Conservation (phyloP, 2,888 invertebrate species). For the Flexamia atlantica region DNA sequence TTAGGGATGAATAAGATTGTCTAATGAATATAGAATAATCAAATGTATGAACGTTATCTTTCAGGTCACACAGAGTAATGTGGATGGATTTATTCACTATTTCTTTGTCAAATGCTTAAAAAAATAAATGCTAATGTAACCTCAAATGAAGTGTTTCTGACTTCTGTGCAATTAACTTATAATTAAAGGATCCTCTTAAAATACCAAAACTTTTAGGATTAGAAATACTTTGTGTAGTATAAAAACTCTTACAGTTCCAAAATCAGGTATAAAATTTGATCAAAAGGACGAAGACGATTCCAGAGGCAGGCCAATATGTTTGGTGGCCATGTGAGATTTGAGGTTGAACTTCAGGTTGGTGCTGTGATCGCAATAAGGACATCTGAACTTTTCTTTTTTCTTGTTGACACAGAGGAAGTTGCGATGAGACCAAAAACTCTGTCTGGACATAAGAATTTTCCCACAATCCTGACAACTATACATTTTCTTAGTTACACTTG, state of each 20-base stretch:
- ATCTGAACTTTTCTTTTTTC: conserved; percentile 43
- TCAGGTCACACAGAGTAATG: too few species aligned
- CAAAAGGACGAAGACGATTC: not conserved
- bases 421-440: conserved; percentile 48
- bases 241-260: not conserved
- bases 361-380: conserved; percentile 26
- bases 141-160: too few species aligned
- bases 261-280: not conserved
- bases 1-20: too few species aligned
- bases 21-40: too few species aligned
- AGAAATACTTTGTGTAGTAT: too few species aligned
- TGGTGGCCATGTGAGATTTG: conserved; percentile 1
- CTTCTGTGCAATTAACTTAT: too few species aligned
- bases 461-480: conserved; percentile 31
- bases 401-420: conserved; percentile 49
- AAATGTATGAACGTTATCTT: too few species aligned
- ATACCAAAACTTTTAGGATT: too few species aligned
- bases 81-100: too few species aligned
- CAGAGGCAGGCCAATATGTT: not conserved
- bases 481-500: not conserved
- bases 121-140: too few species aligned
- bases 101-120: too few species aligned
- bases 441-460: conserved; percentile 23
- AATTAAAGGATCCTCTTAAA: too few species aligned
- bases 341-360: conserved; percentile 66